Base-by-base conservation (phyloP, 2,888 invertebrate genomes). In the Leptopterna dolabrata region DNA sequence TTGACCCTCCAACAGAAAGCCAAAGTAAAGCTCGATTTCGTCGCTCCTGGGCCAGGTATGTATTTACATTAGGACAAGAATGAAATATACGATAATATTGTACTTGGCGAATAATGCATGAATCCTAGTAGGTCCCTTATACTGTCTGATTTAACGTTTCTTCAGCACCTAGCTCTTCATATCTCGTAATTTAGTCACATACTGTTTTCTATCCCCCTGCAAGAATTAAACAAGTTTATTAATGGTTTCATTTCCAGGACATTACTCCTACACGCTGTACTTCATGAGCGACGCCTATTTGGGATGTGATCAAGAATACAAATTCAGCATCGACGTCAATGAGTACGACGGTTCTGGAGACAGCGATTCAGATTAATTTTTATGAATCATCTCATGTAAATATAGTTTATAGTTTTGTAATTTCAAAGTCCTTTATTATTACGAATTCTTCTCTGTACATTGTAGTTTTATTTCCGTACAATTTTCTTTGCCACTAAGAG, bases 241-340 rank as follows among this genome's bases (percentile, higher is more conserved):
- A 36, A 36, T 36, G 2, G 7, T 36, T 36, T 36, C 2, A 36
- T 55, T 78, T 89, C 14, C 90, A 91, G 97, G 98, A 7, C 95
- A 96, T 41, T 97, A 98, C 92, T 95, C 96, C 16, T 99, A 98
- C 92, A 97, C 97, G 0, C 93, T 99, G 83, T 99, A 98, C 93
- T 99, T 97, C 93, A 99, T 99, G 98, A 98, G 98, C 91, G 99
- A 99, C 92, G 97, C 99, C 0, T 99, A 99, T 92, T 95, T 99
- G 91, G 99, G 99, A 11, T 99, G 99, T 91, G 99, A 99, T 93
- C 99, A 99, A 92, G 99, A 99, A 93, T 99, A 99, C 93, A 96
- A 97, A 92, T 97, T 99, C 92, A 94, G 94, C 0, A 95, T 97
- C 16, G 95, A 95, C 90, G 96, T 98, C 7, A 95, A 94, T 0